Percentiles rank a stretch among this genome's conserved stretches.
Conservation (phyloP, 2,797 vertebrate genomes). For the Eulemur albifrons region DNA sequence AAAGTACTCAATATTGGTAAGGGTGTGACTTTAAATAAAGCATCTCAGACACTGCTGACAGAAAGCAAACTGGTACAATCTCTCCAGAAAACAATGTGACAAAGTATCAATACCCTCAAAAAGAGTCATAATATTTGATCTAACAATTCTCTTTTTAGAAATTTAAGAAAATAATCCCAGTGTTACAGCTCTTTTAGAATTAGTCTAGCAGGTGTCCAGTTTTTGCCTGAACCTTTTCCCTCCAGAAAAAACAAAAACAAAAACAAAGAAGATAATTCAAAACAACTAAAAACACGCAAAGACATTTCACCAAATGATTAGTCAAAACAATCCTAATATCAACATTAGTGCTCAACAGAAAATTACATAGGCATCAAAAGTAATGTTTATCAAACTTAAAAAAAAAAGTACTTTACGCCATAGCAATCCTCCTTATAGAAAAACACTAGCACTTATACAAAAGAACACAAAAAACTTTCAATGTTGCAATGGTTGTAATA, state of each 20-base stretch:
- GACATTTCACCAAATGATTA: slow-evolving; percentile 8
- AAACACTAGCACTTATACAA: neutral
- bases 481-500: neutral
- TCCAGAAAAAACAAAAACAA: neutral
- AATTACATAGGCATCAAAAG: slow-evolving; percentile 12
- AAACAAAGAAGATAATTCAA: neutral
- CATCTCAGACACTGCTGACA: neutral
- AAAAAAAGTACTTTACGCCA: neutral
- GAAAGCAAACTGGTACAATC: slow-evolving; percentile 9
- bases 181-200: neutral
- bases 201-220: neutral
- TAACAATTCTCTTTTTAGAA: slow-evolving; percentile 16
- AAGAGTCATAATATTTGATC: neutral
- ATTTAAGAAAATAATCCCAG: neutral
- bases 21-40: neutral
- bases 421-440: neutral
- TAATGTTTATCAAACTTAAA: neutral
- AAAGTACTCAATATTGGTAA: neutral
- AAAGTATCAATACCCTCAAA: neutral
- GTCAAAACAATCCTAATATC: neutral
- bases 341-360: neutral
- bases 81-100: neutral
- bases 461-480: neutral
- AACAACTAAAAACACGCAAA: slow-evolving; percentile 32
- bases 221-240: neutral